phyloP scores from a whole-genome alignment of 2,888 invertebrate genomes.

The Volucella inanis region DNA sequence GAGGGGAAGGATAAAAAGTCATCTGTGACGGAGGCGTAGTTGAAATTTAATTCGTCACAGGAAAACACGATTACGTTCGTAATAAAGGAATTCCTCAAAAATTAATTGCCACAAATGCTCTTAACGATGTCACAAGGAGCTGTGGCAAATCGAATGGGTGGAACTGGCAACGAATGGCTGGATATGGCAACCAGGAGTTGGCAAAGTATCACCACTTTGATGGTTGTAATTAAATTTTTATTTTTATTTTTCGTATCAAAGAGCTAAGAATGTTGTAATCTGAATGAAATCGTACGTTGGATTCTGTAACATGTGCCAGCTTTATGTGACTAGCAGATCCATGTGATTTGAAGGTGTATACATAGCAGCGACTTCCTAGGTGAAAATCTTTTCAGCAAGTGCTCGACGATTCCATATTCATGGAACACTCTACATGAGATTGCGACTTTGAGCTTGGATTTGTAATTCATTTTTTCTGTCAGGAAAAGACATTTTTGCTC shows the following conservation, averaged over 20 bases:
- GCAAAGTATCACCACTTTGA: not conserved
- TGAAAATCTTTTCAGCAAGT: not conserved
- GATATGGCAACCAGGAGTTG: not conserved
- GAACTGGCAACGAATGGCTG: not conserved
- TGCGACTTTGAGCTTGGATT: slow-evolving; percentile 6
- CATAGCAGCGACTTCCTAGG: not conserved
- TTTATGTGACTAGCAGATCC: not conserved
- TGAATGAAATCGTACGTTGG: slow-evolving; percentile 11
- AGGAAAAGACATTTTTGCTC: slow-evolving; percentile 32
- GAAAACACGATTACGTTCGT: slow-evolving; percentile 44
- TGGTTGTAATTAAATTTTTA: slow-evolving; percentile 43
- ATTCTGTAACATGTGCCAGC: slow-evolving; percentile 22
- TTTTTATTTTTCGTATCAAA: not conserved
- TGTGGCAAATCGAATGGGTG: not conserved
- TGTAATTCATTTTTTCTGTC: slow-evolving; percentile 25
- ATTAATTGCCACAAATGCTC: slow-evolving; percentile 48
- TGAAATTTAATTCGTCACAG: slow-evolving; percentile 64
- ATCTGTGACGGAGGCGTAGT: slow-evolving; percentile 49
- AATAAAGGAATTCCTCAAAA: slow-evolving; percentile 49
- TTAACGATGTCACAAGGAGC: slow-evolving; percentile 20
- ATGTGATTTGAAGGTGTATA: not conserved
- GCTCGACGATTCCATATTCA: not conserved
- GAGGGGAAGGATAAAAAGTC: not conserved
- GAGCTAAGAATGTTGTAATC: not conserved
- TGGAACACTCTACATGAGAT: not conserved